These are phyloP conservation scores for Cryptoleucopteryx plumbea DNA, from an alignment of 2,113 vertebrate genomes.

Conservation along the genomic window DNA sequence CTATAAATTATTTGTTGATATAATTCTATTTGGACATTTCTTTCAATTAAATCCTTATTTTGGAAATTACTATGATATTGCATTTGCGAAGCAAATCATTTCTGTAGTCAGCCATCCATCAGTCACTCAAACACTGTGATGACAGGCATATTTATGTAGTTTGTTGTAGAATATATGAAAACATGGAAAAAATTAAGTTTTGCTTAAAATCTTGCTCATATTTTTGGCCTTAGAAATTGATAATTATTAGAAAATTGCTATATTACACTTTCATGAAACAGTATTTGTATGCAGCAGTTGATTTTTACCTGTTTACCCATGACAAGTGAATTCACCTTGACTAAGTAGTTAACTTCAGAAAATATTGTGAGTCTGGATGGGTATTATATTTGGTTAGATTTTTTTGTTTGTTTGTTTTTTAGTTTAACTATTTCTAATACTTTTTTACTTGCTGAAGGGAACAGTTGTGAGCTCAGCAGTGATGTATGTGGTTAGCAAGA, in stretches of 20 bases:
- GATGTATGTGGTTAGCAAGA: neutral
- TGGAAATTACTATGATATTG: neutral
- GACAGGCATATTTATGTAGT: neutral
- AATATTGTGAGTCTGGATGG: neutral
- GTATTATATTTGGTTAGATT: neutral
- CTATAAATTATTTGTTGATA: neutral
- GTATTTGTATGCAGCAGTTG: neutral
- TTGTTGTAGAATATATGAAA: neutral
- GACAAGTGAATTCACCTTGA: neutral
- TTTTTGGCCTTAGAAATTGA: neutral
- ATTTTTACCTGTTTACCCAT: neutral
- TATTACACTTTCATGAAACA: neutral
- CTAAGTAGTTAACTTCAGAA: neutral
- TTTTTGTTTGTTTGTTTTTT: neutral
- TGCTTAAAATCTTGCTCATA: neutral
- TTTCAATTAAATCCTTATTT: neutral
- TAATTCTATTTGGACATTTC: neutral
- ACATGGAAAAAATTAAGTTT: neutral
- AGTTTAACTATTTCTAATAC: neutral
- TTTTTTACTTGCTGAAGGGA: neutral
- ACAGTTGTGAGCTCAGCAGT: neutral
- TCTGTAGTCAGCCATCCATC: neutral
- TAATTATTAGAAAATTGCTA: neutral
- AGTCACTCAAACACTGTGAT: neutral
- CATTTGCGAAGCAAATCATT: neutral